Evolutionary conservation across 2,888 invertebrate species (phyloP), one percentile per base, ranked within the genome.

Genomic region (Thecophora atra): DNA sequence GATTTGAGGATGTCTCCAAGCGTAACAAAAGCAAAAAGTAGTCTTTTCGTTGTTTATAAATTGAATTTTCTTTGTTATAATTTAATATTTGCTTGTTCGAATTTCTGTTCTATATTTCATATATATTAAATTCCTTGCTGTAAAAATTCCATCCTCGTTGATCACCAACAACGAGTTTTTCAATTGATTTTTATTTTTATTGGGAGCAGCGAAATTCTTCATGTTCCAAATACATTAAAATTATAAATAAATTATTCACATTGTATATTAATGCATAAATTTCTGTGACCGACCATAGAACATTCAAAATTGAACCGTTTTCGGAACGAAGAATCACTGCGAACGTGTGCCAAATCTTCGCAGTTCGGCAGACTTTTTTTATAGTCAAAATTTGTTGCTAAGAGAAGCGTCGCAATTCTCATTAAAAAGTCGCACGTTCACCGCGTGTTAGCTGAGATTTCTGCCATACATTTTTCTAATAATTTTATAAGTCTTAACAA

Each of bases 341-440:
- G 24, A 47, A 19, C 15, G 44, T 19, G 21, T 64, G 64, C 64
- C 47, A 44, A 64, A 15, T 26, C 17, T 42, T 64, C 13, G 26
- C 47, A 64, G 42, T 19, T 21, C 37, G 21, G 44, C n/a, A n/a
- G n/a, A 19, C 13, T 15, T 64, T 24, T 47, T 24, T 64, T 15
- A 30, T 56, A n/a, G 47, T 47, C 0, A 47, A n/a, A 37, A 11
- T 11, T 6, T 60, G 28, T 28, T 60, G 17, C 30, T n/a, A 60
- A 30, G 47, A 47, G 47, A 47, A n/a, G 13, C 47, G 44, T 7
- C n/a, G 17, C 28, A 60, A 60, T 17, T 30, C 28, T n/a, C 28
- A 30, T 15, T 30, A 60, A 24, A 56, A 11, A 26, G 56, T 56
- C 56, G 56, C 56, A 26, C 56, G 54, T n/a, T 24, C n/a, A 28